Evolutionary conservation across 2,888 invertebrate genomes (phyloP).

Genomic region (Agonopterix arenella): DNA sequence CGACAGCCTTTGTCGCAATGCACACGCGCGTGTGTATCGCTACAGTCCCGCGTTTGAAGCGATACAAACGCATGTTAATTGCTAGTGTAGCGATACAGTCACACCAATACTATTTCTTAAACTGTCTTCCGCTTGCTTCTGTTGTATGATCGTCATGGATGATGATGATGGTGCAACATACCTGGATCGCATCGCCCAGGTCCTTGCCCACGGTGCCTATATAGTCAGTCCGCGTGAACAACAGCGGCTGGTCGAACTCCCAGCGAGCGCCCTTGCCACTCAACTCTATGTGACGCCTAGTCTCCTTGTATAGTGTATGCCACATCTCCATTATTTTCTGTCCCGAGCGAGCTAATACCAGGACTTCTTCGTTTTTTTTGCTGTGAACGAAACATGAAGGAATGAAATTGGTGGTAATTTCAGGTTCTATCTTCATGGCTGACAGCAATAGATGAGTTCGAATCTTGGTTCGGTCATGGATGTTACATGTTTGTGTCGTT

Average conservation of each 20-base stretch:
- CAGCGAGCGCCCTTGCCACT: conserved; percentile 91
- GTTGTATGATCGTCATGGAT: too few species aligned
- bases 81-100: too few species aligned
- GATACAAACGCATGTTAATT: too few species aligned
- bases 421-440: not conserved
- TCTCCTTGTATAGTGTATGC: conserved; percentile 85
- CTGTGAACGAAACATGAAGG: conserved; percentile 38
- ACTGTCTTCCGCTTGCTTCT: too few species aligned
- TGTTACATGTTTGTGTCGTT: too few species aligned
- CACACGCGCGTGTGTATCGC: too few species aligned
- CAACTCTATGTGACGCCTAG: conserved; percentile 89
- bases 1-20: too few species aligned
- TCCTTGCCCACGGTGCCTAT: conserved; percentile 88
- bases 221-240: conserved; percentile 92
- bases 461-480: too few species aligned
- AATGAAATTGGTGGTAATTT: not conserved
- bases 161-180: conserved; percentile 25
- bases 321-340: conserved; percentile 83
- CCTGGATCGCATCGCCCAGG: conserved; percentile 86
- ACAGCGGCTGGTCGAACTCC: conserved; percentile 91
- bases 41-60: too few species aligned
- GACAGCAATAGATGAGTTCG: too few species aligned
- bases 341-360: conserved; percentile 74
- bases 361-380: conserved; percentile 70
- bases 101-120: too few species aligned